A percentile compares a stretch with the other conserved stretches of the same genome.
Evolutionary conservation across 2,888 invertebrate species (phyloP).

Genomic region (Nycteola revayana): DNA sequence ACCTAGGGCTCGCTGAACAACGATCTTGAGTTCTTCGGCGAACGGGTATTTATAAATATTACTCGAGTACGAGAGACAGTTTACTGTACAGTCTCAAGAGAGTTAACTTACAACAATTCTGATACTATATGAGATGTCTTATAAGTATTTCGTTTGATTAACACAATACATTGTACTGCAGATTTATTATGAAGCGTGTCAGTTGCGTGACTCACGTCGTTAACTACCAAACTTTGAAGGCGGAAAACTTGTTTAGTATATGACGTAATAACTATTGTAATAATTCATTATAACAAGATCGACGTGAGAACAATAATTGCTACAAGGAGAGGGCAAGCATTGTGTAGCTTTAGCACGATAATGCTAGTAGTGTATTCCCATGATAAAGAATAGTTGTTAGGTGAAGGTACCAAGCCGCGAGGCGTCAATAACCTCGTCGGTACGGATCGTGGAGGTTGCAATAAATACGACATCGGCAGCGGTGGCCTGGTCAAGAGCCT

Average conservation of each 20-base stretch:
- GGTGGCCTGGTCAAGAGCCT: slow-evolving; percentile 81
- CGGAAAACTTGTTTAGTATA: slow-evolving; percentile 72
- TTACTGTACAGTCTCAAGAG: slow-evolving; percentile 20
- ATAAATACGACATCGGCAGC: slow-evolving; percentile 78
- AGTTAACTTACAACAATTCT: slow-evolving; percentile 1
- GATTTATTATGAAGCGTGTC: slow-evolving; percentile 62
- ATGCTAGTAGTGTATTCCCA: slow-evolving; percentile 55
- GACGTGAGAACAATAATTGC: slow-evolving; percentile 76
- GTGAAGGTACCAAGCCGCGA: slow-evolving; percentile 50
- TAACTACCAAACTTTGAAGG: slow-evolving; percentile 73
- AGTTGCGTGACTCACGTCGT: slow-evolving; percentile 75
- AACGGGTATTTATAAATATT: slow-evolving; percentile 73
- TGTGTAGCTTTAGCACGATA: slow-evolving; percentile 41
- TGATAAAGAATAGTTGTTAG: slow-evolving; percentile 59
- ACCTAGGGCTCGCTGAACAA: slow-evolving; percentile 69
- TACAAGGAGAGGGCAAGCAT: slow-evolving; percentile 69
- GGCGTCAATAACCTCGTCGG: slow-evolving; percentile 80
- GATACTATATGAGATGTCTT: slow-evolving; percentile 3
- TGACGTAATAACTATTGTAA: slow-evolving; percentile 80
- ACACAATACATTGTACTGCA: slow-evolving; percentile 44
- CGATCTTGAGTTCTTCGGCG: slow-evolving; percentile 62
- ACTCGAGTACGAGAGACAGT: slow-evolving; percentile 49
- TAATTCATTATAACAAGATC: slow-evolving; percentile 73
- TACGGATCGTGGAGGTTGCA: slow-evolving; percentile 80
- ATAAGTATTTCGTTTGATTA: slow-evolving; percentile 33